These are phyloP conservation scores for Nesometra sesokonis DNA, from an alignment of 35 echinoderm and acorn worm species.

Conservation along the genomic window DNA sequence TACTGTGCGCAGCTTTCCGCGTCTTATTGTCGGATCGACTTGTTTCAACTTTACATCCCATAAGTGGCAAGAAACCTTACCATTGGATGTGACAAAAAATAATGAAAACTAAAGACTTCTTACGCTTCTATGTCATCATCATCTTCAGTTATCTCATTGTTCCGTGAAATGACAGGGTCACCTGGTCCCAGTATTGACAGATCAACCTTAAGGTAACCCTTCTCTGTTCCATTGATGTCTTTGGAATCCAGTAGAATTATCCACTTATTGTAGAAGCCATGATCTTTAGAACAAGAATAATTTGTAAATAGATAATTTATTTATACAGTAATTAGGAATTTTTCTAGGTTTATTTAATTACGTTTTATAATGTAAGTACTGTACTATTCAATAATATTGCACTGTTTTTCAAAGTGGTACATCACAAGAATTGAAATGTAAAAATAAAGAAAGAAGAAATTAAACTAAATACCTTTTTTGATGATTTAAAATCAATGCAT, in stretches of 20 bases:
- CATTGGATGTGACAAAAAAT: neutral
- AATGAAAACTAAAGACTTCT: neutral
- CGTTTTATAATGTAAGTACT: too few species aligned
- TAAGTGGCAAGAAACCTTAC: neutral
- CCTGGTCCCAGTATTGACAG: neutral
- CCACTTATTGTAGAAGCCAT: conserved; percentile 6
- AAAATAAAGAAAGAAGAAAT: too few species aligned
- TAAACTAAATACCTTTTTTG: too few species aligned
- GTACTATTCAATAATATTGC: too few species aligned
- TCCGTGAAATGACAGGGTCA: neutral
- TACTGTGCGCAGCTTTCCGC: too few species aligned
- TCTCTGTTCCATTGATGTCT: conserved; percentile 5
- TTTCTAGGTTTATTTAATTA: too few species aligned
- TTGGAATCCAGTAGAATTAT: neutral
- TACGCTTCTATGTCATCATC: neutral
- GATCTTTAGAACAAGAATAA: neutral
- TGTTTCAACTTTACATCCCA: too few species aligned
- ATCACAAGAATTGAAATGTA: too few species aligned
- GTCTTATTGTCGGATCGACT: too few species aligned
- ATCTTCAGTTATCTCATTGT: neutral
- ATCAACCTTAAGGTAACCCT: conserved; percentile 2
- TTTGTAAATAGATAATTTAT: neutral
- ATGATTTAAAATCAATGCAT: too few species aligned
- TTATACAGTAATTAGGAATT: too few species aligned
- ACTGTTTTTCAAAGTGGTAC: too few species aligned